Evolutionary conservation across 2,797 vertebrate species (phyloP), one percentile per base, ranked within the genome.

Genomic region (Enteromius trimaculatus): DNA sequence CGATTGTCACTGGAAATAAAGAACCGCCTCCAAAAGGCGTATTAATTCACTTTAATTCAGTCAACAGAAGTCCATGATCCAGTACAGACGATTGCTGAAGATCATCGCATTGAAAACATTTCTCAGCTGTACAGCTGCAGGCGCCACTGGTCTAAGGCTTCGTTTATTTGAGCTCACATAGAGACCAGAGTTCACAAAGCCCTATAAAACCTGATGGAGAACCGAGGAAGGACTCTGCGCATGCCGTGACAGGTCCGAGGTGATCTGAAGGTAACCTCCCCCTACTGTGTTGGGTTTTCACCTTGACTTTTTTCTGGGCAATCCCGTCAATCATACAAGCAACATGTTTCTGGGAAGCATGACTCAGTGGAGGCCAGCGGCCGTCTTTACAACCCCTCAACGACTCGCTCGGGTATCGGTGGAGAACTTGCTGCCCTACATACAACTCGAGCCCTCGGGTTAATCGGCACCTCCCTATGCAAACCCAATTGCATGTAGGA

Each of bases 221-320:
- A 34, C 14, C 11, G 1, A 23, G 19, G 16, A 53, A 49, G 6
- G 29, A 26, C 66, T 47, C 11, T 47, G 53, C 16, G 16, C 86
- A 64, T 84, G 84, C 71, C 13, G 44, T 1, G 23, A 79, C 64
- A 72, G 53, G 83, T 60, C 49, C 31, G 47, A 72, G 81, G 23
- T 76, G 80, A 64, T 62, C 47, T 87, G 64, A 66, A 68, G 78
- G 14, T 53, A 71, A 74, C 29, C 70, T 79, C 53, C 53, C 29
- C 26, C 69, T 66, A 60, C 58, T 39, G n/a, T 62, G 34, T 69
- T 3, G 68, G 66, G 37, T 58, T 86, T n/a, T 16, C 21, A 65
- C 10, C 7, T n/a, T 84, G 77, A 86, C 68, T 31, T 60, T 86
- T 79, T 81, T 78, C 23, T 65, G 80, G 80, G 51, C 83, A 78